A percentile compares a stretch with the other conserved stretches of the same genome.
Conservation (phyloP, 2,888 invertebrate species). For the Xestia xanthographa region DNA sequence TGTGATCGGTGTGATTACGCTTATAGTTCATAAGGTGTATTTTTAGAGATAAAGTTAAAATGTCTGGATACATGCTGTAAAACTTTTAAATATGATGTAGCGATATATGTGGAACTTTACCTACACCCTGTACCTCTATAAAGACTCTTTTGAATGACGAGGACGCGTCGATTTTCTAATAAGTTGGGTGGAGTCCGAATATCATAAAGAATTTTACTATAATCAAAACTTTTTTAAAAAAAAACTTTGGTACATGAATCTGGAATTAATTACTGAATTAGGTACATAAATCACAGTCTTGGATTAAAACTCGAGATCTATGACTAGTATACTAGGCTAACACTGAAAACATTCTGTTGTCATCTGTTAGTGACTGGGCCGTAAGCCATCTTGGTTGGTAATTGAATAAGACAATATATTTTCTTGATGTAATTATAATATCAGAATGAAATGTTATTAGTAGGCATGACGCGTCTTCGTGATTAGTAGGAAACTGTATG, state of each 20-base stretch:
- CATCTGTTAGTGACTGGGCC: too few species aligned
- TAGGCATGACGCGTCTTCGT: constrained; percentile 33
- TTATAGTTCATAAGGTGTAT: constrained; percentile 83
- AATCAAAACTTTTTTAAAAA: too few species aligned
- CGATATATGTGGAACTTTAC: not conserved
- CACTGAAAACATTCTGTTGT: too few species aligned
- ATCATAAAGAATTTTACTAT: not conserved
- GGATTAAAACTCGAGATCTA: too few species aligned
- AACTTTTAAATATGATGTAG: constrained; percentile 24
- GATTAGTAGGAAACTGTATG: constrained; percentile 16
- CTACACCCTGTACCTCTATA: not conserved
- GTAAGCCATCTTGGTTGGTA: too few species aligned
- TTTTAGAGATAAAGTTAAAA: constrained; percentile 70
- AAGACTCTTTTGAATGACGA: constrained; percentile 28
- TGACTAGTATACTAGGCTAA: too few species aligned
- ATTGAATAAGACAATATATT: not conserved
- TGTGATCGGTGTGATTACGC: constrained; percentile 89
- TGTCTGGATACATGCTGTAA: constrained; percentile 46
- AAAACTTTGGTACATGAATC: too few species aligned
- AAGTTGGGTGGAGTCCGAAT: not conserved
- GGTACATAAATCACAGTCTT: too few species aligned
- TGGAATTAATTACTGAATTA: too few species aligned
- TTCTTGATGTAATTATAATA: constrained; percentile 8
- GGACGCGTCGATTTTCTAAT: constrained; percentile 21
- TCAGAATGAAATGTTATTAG: not conserved